Evolutionary conservation across 2,888 invertebrate genomes (phyloP).

Genomic region (Synergus umbraculus): DNA sequence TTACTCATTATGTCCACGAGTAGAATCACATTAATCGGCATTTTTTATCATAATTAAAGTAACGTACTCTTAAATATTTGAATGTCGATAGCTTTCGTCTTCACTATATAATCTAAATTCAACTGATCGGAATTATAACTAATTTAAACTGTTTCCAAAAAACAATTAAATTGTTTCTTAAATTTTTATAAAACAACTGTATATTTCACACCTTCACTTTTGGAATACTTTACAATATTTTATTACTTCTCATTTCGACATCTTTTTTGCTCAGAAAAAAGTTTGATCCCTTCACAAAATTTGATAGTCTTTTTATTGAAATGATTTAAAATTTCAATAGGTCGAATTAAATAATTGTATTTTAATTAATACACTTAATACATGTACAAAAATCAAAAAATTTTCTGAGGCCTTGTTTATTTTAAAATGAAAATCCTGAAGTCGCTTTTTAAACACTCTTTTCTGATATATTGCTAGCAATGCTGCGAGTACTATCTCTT

Average conservation of each 20-base stretch:
- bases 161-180: neutral
- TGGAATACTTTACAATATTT: neutral
- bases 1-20: neutral
- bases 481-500: conserved; percentile 68
- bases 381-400: too few relatives aligned
- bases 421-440: neutral
- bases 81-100: neutral
- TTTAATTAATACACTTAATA: too few relatives aligned
- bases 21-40: conserved; percentile 2
- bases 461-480: conserved; percentile 70
- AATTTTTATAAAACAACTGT: too few relatives aligned
- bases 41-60: neutral
- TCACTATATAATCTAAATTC: neutral
- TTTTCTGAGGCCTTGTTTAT: neutral
- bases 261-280: neutral
- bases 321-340: too few relatives aligned
- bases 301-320: neutral
- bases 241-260: neutral
- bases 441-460: conserved; percentile 68
- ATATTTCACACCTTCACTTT: neutral
- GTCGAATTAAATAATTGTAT: neutral
- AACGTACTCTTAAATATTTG: neutral
- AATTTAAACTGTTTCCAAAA: neutral
- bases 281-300: neutral
- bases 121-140: neutral